These are phyloP conservation scores for Suncus etruscus DNA, from an alignment of 2,113 vertebrate species.

Conservation along the genomic window DNA sequence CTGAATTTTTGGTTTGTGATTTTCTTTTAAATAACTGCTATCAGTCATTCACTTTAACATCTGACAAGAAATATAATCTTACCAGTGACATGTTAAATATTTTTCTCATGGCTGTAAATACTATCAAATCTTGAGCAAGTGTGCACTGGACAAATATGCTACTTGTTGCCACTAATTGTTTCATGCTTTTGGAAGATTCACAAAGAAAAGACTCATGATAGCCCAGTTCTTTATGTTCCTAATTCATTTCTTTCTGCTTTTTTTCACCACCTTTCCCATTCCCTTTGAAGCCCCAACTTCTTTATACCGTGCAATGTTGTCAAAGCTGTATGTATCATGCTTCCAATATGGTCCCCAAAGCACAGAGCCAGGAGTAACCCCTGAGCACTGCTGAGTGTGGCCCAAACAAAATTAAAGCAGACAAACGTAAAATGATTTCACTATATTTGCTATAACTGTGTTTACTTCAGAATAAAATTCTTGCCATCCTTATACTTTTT, in stretches of 20 bases:
- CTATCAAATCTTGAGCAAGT: not conserved
- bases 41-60: not conserved
- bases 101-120: not conserved
- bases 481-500: not conserved
- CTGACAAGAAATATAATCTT: not conserved
- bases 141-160: not conserved
- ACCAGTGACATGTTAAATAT: not conserved
- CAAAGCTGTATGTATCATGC: too few relatives aligned
- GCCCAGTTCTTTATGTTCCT: not conserved
- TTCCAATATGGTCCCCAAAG: too few relatives aligned
- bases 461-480: not conserved
- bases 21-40: conserved; percentile 19
- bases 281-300: not conserved
- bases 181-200: not conserved
- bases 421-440: not conserved
- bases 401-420: too few relatives aligned
- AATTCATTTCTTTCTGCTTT: rapidly evolving
- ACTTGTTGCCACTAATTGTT: not conserved
- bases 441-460: not conserved
- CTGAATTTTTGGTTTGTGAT: rapidly evolving
- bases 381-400: too few relatives aligned
- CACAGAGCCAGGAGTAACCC: too few relatives aligned
- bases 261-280: not conserved
- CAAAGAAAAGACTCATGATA: not conserved
- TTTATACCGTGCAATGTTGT: not conserved